Base-by-base conservation (phyloP, 2,113 vertebrate species). In the Albula goreensis region DNA sequence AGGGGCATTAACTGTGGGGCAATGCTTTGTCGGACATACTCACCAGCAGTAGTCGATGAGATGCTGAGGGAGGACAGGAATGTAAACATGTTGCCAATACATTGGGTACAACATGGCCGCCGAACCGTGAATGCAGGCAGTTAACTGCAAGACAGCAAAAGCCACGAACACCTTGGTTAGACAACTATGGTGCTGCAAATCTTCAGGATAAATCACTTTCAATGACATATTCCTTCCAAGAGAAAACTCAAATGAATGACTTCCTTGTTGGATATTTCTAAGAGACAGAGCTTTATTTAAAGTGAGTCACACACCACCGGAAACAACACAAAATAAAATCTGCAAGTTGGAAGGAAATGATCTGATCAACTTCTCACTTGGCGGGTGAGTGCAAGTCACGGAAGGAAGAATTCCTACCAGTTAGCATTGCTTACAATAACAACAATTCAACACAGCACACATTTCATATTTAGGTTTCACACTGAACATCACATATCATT, bases 71-170 rank as follows among this genome's bases (percentile, higher is more conserved):
- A 99, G 95, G 84, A 99, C 97, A 8, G 98, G 98, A 90, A 99
- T 99, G 96, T 99, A 99, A 93, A 99, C 98, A 49, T 99, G 98
- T 90, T 99, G 98, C 98, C 98, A 99, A 95, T 97, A 97, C 98
- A 99, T 99, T 50, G 98, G 98, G 93, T 97, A 99, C 56, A 99
- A 94, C 97, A 98, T 97, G n/a, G 97, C 97, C 53, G 97, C 97
- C 8, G 98, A 97, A 25, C 98, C 98, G 31, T 99, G 98, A 92
- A 99, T 94, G 87, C 98, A 99, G 89, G 98, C 98, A 50, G 98
- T 99, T 95, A 99, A 93, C 98, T 99, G 95, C 11, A 93, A 95
- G 63, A 89, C 31, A 92, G 19, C 15, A n/a, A 79, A 50, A 79
- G 70, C 70, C 70, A 31, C 5, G 70, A 66, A 79, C 2, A 6